Conservation (phyloP, 2,797 vertebrate genomes). For the Poeciliopsis turneri region DNA sequence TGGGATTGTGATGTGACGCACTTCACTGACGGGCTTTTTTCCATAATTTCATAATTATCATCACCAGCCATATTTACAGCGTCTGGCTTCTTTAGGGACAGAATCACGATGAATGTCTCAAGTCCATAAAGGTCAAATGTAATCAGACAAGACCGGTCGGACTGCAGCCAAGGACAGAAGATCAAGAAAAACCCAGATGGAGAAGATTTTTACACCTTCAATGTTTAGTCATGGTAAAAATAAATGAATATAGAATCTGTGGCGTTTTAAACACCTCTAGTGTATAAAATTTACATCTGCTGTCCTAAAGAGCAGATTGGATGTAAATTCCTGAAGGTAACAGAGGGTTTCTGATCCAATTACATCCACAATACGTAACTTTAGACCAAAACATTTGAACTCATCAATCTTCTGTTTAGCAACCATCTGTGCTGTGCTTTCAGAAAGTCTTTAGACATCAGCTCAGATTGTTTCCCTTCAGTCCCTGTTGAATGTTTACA, state of each 20-base stretch:
- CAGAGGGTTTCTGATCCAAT: neutral
- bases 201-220: neutral
- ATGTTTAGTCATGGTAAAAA: neutral
- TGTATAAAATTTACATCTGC: neutral
- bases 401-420: constrained; percentile 20
- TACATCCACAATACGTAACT: neutral
- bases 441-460: constrained; percentile 22
- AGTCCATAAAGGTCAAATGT: too few species aligned
- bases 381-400: neutral
- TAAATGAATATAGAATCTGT: neutral
- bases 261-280: neutral
- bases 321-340: neutral
- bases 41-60: too few species aligned
- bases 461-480: constrained; percentile 35
- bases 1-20: too few species aligned
- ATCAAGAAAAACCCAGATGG: constrained; percentile 8
- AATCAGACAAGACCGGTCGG: neutral
- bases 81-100: too few species aligned
- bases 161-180: constrained; percentile 37
- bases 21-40: too few species aligned
- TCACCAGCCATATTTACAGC: too few species aligned
- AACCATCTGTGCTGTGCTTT: neutral
- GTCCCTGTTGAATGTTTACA: constrained; percentile 52
- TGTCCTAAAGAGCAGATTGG: neutral
- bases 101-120: too few species aligned